A percentile compares a stretch with the other conserved stretches of the same genome.
phyloP scores from a whole-genome alignment of 53 echinoderm and acorn worm species.

The Crossaster papposus region DNA sequence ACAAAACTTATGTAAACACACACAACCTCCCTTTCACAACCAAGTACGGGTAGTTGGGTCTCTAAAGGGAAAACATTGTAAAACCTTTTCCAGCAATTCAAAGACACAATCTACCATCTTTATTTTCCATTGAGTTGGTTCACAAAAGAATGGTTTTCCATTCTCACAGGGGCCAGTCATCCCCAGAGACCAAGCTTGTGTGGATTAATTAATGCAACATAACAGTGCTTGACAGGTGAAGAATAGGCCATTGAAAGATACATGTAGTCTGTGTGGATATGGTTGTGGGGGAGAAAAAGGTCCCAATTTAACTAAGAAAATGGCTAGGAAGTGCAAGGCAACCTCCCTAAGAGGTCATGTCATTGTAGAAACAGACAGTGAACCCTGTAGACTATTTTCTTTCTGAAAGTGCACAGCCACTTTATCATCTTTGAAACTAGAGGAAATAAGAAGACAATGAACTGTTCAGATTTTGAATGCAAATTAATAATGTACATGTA shows the following conservation, averaged over 20 bases:
- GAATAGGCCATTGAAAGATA: neutral
- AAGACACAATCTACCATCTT: neutral
- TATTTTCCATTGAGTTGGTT: neutral
- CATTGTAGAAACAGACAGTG: neutral
- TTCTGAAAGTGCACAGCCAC: too few species aligned
- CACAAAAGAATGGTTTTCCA: slow-evolving; percentile 2
- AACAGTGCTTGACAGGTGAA: neutral
- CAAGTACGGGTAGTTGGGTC: neutral
- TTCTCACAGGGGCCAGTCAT: neutral
- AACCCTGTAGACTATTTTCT: neutral
- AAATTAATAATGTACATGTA: too few species aligned
- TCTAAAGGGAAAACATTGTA: neutral
- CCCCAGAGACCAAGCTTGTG: neutral
- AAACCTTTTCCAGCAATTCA: neutral
- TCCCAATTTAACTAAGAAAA: neutral
- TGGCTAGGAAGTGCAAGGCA: neutral
- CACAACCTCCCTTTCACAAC: neutral
- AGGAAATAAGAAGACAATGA: too few species aligned
- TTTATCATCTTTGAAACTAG: too few species aligned
- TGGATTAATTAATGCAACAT: slow-evolving; percentile 9
- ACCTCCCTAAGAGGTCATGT: neutral
- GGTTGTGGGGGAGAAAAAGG: neutral
- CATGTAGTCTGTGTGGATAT: slow-evolving; percentile 12
- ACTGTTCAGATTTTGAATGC: too few species aligned
- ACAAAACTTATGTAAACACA: neutral